These are phyloP conservation scores for Acanthurus lineatus DNA, from an alignment of 2,797 vertebrate species.

Conservation along the genomic window DNA sequence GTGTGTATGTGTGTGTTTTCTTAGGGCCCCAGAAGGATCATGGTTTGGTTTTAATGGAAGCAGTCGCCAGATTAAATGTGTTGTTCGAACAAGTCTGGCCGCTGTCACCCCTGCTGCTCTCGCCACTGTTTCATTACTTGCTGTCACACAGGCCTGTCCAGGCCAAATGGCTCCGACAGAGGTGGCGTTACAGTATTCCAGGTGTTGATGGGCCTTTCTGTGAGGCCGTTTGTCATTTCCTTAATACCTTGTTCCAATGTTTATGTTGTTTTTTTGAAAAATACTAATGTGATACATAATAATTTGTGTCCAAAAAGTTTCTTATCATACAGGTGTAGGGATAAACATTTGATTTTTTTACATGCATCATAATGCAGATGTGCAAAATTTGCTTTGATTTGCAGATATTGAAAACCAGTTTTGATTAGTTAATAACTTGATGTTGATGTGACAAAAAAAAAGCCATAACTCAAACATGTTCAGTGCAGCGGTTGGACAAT, in stretches of 20 bases:
- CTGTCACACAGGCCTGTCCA: constrained; percentile 23
- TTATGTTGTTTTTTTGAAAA: neutral
- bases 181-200: constrained; percentile 6
- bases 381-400: too few relatives aligned
- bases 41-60: constrained; percentile 57
- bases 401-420: too few relatives aligned
- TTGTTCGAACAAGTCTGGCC: constrained; percentile 51
- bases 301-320: neutral
- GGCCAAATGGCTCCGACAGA: constrained; percentile 17
- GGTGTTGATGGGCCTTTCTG: constrained; percentile 7
- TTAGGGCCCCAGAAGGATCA: constrained; percentile 52
- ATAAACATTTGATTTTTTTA: too few relatives aligned
- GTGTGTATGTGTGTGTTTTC: constrained; percentile 60
- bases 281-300: neutral
- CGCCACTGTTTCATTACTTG: constrained; percentile 39
- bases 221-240: neutral
- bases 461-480: too few relatives aligned
- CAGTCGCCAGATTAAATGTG: constrained; percentile 54
- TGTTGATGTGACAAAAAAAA: too few relatives aligned
- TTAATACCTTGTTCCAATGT: neutral
- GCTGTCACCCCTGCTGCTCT: neutral
- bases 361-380: too few relatives aligned
- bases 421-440: too few relatives aligned
- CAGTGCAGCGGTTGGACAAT: too few relatives aligned
- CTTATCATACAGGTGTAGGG: neutral